phyloP scores from a whole-genome alignment of 2,113 vertebrate species.

The Hippocampus comes region DNA sequence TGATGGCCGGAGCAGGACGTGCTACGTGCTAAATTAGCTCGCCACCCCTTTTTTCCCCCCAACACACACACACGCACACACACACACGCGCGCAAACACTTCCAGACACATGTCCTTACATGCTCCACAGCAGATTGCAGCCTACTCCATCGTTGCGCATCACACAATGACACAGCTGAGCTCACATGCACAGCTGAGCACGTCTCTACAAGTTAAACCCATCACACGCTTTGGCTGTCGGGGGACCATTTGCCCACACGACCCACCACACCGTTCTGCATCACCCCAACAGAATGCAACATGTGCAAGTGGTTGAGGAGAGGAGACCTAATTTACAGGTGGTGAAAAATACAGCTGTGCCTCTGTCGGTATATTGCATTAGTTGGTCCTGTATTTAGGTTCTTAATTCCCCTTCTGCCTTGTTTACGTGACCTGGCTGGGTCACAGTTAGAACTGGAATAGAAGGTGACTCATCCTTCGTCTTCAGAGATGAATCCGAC shows the following conservation, averaged over 20 bases:
- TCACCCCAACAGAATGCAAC: slow-evolving; percentile 39
- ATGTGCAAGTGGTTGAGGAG: neutral
- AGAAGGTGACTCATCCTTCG: slow-evolving; percentile 59
- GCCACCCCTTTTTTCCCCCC: slow-evolving; percentile 3
- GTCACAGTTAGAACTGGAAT: slow-evolving; percentile 54
- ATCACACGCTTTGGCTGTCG: slow-evolving; percentile 54
- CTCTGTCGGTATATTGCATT: slow-evolving; percentile 15
- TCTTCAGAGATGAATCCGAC: slow-evolving; percentile 44
- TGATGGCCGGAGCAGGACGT: slow-evolving; percentile 45
- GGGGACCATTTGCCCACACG: slow-evolving; percentile 38
- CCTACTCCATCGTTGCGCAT: slow-evolving; percentile 39
- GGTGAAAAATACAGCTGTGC: slow-evolving; percentile 6
- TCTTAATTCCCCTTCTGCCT: slow-evolving; percentile 42
- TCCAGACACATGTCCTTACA: slow-evolving; percentile 41
- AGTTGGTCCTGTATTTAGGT: slow-evolving; percentile 43
- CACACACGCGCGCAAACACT: neutral
- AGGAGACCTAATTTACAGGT: neutral
- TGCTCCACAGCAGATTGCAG: slow-evolving; percentile 40
- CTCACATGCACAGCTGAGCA: slow-evolving; percentile 55
- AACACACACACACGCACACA: slow-evolving; percentile 6
- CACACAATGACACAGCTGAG: slow-evolving; percentile 63
- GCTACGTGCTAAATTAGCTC: slow-evolving; percentile 24
- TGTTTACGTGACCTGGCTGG: slow-evolving; percentile 62
- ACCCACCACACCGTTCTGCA: slow-evolving; percentile 51
- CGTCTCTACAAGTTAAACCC: slow-evolving; percentile 53